Conservation (phyloP, 2,888 invertebrate genomes). For the Aphodius sticticus region DNA sequence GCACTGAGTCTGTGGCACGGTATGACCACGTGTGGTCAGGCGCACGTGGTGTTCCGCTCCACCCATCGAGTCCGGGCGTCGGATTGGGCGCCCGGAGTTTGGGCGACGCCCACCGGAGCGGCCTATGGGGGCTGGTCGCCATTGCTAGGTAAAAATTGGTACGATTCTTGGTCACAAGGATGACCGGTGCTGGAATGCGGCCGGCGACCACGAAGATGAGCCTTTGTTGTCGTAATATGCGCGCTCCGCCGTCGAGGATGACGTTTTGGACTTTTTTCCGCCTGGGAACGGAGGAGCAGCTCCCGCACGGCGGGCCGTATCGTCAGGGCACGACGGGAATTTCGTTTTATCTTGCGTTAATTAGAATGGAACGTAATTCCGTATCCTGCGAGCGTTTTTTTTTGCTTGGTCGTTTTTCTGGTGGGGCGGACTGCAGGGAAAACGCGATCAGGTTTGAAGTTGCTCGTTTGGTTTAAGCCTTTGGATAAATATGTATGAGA, state of each 20-base stretch:
- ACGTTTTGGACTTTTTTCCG: slow-evolving; percentile 22
- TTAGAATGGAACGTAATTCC: slow-evolving; percentile 18
- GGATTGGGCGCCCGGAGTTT: slow-evolving; percentile 29
- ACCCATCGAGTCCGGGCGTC: slow-evolving; percentile 38
- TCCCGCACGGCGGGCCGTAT: neutral
- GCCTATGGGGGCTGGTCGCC: slow-evolving; percentile 45
- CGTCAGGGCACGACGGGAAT: slow-evolving; percentile 21
- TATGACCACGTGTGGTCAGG: slow-evolving; percentile 57
- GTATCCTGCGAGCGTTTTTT: slow-evolving; percentile 17
- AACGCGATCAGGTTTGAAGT: neutral
- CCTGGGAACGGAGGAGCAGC: slow-evolving; percentile 12
- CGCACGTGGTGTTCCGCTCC: slow-evolving; percentile 53
- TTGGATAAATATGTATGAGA: too few species aligned
- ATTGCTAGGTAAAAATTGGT: slow-evolving; percentile 52
- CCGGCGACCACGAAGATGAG: slow-evolving; percentile 12
- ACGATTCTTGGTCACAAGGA: slow-evolving; percentile 32
- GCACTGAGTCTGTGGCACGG: slow-evolving; percentile 49
- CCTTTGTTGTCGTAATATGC: slow-evolving; percentile 26
- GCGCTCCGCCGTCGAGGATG: slow-evolving; percentile 13
- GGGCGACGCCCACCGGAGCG: slow-evolving; percentile 24
- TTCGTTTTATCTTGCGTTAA: slow-evolving; percentile 30
- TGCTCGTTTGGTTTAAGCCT: neutral
- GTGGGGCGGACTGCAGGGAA: neutral
- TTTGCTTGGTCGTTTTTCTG: slow-evolving; percentile 15
- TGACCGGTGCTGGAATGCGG: slow-evolving; percentile 35